A percentile compares a stretch with the other conserved stretches of the same genome.
Evolutionary conservation across 2,888 invertebrate genomes (phyloP).

Genomic region (Biston stratarius): DNA sequence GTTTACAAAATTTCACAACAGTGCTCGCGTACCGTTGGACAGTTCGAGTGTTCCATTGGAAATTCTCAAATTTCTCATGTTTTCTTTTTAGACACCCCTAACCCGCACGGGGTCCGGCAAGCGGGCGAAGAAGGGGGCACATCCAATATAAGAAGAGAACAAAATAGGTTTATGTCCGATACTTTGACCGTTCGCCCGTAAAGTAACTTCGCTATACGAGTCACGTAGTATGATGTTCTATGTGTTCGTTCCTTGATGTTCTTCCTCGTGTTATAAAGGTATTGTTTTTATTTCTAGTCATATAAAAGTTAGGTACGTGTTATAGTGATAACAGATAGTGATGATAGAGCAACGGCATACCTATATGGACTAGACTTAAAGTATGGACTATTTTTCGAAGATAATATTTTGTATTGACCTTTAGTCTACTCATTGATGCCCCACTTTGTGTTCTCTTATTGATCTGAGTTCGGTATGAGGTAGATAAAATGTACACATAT

Average conservation of each 20-base stretch:
- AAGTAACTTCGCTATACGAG: slow-evolving; percentile 81
- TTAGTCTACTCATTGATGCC: too few species aligned
- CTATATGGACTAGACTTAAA: too few species aligned
- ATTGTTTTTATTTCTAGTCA: background rate
- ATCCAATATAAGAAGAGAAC: slow-evolving; percentile 87
- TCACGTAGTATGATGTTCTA: slow-evolving; percentile 44
- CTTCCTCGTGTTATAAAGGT: slow-evolving; percentile 15
- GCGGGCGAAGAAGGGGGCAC: slow-evolving; percentile 79
- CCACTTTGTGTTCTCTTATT: too few species aligned
- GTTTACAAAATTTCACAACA: slow-evolving; percentile 21
- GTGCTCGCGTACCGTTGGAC: slow-evolving; percentile 9
- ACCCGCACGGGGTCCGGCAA: slow-evolving; percentile 71
- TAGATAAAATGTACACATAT: too few species aligned
- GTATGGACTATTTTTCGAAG: too few species aligned
- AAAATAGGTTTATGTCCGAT: slow-evolving; percentile 86
- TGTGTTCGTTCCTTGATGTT: slow-evolving; percentile 29
- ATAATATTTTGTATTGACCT: too few species aligned
- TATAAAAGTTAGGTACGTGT: background rate
- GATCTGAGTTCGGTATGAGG: too few species aligned
- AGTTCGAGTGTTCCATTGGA: slow-evolving; percentile 26
- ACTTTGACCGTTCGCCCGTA: slow-evolving; percentile 86
- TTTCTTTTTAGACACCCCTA: slow-evolving; percentile 66
- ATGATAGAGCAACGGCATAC: too few species aligned
- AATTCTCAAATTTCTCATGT: slow-evolving; percentile 34
- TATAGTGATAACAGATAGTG: background rate